phyloP scores from a whole-genome alignment of 1,140 invertebrate species.

The Akabosia matsudoensis region DNA sequence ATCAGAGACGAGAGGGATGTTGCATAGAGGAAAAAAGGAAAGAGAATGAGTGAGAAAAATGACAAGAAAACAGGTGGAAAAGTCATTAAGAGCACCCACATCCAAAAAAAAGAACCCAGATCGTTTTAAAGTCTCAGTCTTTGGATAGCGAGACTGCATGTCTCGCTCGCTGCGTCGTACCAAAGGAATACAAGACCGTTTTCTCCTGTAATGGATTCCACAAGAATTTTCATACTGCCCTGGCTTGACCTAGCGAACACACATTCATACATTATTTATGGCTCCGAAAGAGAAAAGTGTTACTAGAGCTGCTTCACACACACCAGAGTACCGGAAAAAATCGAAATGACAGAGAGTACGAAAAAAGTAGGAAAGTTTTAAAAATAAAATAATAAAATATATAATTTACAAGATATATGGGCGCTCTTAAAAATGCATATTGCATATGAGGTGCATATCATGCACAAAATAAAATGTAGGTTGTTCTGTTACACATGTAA shows the following conservation, averaged over 20 bases:
- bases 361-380: background rate
- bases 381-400: background rate
- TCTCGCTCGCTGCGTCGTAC: background rate
- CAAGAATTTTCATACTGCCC: background rate
- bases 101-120: background rate
- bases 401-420: background rate
- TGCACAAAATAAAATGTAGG: too few relatives aligned
- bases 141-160: background rate
- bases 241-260: background rate
- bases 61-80: conserved; percentile 18
- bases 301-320: too few relatives aligned
- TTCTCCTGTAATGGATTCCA: too few relatives aligned
- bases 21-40: background rate
- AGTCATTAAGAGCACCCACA: conserved; percentile 8
- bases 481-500: too few relatives aligned
- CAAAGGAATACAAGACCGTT: too few relatives aligned
- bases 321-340: too few relatives aligned
- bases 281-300: background rate
- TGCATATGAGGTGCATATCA: too few relatives aligned
- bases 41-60: conserved; percentile 5
- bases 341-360: too few relatives aligned
- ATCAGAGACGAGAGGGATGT: background rate
- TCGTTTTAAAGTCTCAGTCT: too few relatives aligned
- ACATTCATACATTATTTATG: background rate
- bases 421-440: background rate